Conservation (phyloP, 2,113 vertebrate species). For the Oreochromis tanganicae region DNA sequence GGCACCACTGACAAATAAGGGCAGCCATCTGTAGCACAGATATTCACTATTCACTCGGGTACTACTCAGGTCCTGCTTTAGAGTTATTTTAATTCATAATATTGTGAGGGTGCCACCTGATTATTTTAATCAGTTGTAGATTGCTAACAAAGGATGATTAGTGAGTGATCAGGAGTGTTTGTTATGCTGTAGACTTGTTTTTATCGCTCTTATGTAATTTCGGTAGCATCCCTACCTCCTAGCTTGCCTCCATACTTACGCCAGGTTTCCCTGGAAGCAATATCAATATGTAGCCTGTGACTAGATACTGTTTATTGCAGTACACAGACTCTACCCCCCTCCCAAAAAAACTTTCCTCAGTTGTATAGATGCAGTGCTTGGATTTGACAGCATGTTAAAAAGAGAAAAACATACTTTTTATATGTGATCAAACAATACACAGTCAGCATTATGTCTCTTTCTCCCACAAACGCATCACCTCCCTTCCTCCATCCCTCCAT, state of each 20-base stretch:
- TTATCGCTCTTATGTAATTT: background rate
- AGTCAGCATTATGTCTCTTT: background rate
- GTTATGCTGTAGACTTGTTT: background rate
- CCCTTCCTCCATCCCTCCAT: conserved; percentile 10
- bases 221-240: background rate
- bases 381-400: background rate
- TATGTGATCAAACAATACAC: background rate
- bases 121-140: background rate
- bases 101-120: background rate
- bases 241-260: background rate
- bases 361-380: background rate
- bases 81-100: background rate
- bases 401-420: background rate
- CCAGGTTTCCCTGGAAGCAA: background rate
- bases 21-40: background rate
- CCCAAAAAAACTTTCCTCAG: background rate
- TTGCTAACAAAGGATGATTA: background rate
- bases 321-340: background rate
- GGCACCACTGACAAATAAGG: background rate
- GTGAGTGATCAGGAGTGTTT: background rate
- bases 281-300: background rate
- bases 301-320: background rate
- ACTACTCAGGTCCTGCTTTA: background rate
- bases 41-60: background rate
- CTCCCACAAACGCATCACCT: conserved; percentile 37